Percentiles rank a stretch among this genome's conserved stretches.
phyloP scores from a whole-genome alignment of 2,113 vertebrate species.

The Microcebus tavaratra region DNA sequence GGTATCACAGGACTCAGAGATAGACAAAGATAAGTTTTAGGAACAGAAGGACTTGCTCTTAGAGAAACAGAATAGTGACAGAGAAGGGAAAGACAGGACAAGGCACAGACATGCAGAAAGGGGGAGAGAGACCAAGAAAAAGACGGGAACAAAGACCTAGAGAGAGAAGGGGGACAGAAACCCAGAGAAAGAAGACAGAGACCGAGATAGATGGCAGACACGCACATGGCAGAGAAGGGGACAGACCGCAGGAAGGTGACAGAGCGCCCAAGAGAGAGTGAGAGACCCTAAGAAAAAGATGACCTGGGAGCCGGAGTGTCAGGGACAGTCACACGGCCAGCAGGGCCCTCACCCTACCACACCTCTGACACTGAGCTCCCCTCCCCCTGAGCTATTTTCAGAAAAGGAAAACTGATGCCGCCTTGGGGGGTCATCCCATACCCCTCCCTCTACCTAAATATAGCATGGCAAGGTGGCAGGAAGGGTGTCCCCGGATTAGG shows the following conservation, averaged over 20 bases:
- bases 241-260: neutral
- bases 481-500: slow-evolving; percentile 76
- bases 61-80: neutral
- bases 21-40: neutral
- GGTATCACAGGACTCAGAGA: neutral
- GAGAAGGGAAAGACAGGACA: neutral
- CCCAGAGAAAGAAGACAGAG: neutral
- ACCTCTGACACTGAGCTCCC: neutral
- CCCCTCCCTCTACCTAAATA: slow-evolving; percentile 69
- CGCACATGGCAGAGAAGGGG: neutral
- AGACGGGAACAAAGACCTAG: neutral
- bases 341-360: neutral
- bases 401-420: slow-evolving; percentile 69
- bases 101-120: neutral
- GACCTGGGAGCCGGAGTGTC: neutral
- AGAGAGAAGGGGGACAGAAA: neutral
- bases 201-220: neutral
- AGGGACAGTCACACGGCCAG: neutral
- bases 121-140: neutral
- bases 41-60: neutral
- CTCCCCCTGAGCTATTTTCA: slow-evolving; percentile 63
- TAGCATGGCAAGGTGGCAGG: slow-evolving; percentile 73
- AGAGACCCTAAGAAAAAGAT: neutral
- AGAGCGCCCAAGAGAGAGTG: neutral
- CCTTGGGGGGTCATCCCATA: slow-evolving; percentile 44